Evolutionary conservation across 2,113 vertebrate genomes (phyloP).

Genomic region (Sakesphorus luctuosus): DNA sequence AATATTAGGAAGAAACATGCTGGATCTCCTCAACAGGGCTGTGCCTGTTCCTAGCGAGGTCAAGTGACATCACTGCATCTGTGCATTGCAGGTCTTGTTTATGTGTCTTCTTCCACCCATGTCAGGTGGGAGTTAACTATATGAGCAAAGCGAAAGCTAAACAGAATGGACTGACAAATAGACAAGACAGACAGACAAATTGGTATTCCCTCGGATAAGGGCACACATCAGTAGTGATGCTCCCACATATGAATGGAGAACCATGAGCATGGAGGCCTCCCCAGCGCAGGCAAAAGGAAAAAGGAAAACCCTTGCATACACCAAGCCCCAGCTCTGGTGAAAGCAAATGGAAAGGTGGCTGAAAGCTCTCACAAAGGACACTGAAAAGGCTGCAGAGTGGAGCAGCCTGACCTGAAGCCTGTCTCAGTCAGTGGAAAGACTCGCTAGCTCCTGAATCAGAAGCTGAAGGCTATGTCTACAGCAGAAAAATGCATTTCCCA

Average conservation of each 20-base stretch:
- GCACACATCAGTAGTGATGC: background rate
- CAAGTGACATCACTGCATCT: background rate
- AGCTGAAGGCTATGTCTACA: background rate
- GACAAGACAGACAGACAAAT: background rate
- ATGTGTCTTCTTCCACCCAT: background rate
- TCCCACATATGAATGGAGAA: background rate
- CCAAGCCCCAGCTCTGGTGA: background rate
- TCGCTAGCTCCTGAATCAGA: fast-evolving
- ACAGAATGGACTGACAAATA: background rate
- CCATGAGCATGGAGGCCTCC: background rate
- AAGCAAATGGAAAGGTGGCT: background rate
- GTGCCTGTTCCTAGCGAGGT: background rate
- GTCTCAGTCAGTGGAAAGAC: background rate
- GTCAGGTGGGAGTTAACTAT: background rate
- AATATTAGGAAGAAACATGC: background rate
- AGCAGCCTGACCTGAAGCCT: background rate
- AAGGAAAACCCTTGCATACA: background rate
- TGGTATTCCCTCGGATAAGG: background rate
- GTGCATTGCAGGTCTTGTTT: background rate
- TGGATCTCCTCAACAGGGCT: background rate
- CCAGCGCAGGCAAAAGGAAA: background rate
- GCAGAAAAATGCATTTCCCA: background rate
- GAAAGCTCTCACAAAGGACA: conserved; percentile 30
- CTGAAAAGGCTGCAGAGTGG: background rate
- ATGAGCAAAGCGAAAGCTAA: background rate